A percentile compares a stretch with the other conserved stretches of the same genome.
Conservation (phyloP, 2,113 vertebrate genomes). For the Trogon surrucura region DNA sequence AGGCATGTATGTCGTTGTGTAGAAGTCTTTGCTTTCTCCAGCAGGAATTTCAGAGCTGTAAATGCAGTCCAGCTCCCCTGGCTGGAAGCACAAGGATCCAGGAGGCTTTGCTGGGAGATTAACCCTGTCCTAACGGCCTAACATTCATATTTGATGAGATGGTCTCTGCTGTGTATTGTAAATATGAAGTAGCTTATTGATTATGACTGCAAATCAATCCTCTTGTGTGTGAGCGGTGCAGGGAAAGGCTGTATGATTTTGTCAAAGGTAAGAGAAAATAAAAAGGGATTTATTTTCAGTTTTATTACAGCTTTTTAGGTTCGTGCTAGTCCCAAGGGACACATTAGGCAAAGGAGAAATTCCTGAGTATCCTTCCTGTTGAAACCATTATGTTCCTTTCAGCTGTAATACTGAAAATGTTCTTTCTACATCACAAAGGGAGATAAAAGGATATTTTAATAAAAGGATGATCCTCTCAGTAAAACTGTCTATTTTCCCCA, state of each 20-base stretch:
- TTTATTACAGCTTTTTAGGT: background rate
- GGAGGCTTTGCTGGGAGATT: background rate
- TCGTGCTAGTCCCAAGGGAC: background rate
- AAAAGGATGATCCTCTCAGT: conserved; percentile 22
- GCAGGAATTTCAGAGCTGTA: background rate
- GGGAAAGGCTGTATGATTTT: background rate
- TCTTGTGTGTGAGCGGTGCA: background rate
- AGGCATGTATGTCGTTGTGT: background rate
- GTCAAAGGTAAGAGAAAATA: background rate
- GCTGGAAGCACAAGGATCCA: background rate
- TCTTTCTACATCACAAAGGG: background rate
- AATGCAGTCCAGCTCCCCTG: background rate
- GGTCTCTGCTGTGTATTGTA: background rate
- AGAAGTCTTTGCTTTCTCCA: background rate
- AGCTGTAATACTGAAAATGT: background rate
- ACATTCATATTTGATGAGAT: background rate
- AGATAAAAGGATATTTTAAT: conserved; percentile 9
- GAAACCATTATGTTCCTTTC: background rate
- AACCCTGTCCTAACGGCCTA: background rate
- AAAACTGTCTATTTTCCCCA: background rate
- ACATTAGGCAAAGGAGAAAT: background rate
- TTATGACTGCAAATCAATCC: background rate
- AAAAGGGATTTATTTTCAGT: background rate
- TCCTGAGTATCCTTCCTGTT: background rate
- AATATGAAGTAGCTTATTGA: background rate